phyloP scores from a whole-genome alignment of 1,140 invertebrate species.

The Xylocopa sonorina region DNA sequence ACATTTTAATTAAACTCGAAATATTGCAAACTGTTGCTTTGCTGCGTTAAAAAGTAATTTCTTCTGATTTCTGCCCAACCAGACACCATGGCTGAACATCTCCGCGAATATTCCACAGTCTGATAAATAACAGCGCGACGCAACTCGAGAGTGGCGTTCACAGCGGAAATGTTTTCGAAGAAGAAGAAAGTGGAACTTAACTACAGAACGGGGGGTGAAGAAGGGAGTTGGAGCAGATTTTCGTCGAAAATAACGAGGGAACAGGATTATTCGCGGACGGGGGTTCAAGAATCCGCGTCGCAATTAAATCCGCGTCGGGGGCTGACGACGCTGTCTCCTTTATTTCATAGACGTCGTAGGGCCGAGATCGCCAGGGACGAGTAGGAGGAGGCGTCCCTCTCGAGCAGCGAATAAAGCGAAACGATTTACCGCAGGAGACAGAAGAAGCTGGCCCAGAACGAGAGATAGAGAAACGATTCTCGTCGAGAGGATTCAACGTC shows the following conservation, averaged over 20 bases:
- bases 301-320: slow-evolving; percentile 12
- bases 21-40: too few species aligned
- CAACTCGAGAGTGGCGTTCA: background rate
- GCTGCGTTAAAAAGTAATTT: too few species aligned
- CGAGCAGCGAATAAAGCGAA: background rate
- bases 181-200: background rate
- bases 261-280: background rate
- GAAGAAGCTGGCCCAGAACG: slow-evolving; percentile 9
- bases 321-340: background rate
- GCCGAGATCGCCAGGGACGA: too few species aligned
- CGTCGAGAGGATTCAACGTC: slow-evolving; percentile 57
- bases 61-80: too few species aligned
- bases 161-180: background rate
- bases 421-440: background rate
- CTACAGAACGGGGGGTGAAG: background rate
- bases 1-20: too few species aligned
- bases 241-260: slow-evolving; percentile 16
- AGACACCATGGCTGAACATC: too few species aligned
- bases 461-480: slow-evolving; percentile 40
- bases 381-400: background rate
- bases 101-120: too few species aligned
- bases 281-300: background rate
- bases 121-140: background rate
- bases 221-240: background rate
- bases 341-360: background rate